Conservation (phyloP, 2,888 invertebrate species). For the Chaetogeoica ovagalla region DNA sequence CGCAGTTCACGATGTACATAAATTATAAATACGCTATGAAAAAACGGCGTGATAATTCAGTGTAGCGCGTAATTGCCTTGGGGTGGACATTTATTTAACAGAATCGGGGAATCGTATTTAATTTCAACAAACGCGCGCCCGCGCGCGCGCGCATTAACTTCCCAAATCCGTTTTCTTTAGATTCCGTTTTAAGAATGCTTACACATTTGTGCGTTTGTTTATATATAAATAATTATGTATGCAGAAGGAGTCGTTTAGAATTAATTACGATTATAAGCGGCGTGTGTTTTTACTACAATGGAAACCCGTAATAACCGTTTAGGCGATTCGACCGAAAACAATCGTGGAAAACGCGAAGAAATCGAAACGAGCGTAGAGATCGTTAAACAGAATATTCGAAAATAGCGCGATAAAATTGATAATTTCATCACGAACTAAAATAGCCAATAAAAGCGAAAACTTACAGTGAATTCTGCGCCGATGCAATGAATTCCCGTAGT, state of each 20-base stretch:
- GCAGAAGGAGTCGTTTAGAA: not conserved
- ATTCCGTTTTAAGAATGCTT: not conserved
- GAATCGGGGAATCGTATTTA: not conserved
- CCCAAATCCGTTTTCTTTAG: conserved; percentile 7
- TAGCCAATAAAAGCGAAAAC: conserved; percentile 5
- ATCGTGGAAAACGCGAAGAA: conserved; percentile 1
- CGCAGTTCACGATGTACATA: too few relatives aligned
- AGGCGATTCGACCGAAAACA: conserved; percentile 19
- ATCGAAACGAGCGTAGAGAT: not conserved
- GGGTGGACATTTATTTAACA: not conserved
- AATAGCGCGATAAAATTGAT: conserved; percentile 1
- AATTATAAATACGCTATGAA: too few relatives aligned
- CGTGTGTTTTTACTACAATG: not conserved
- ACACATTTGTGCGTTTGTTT: not conserved
- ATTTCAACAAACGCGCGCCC: not conserved
- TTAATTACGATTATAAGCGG: conserved; percentile 26
- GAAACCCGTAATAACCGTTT: not conserved
- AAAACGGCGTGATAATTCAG: conserved; percentile 7
- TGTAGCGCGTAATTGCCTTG: not conserved
- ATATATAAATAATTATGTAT: not conserved
- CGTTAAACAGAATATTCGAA: conserved; percentile 13
- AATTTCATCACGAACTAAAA: conserved; percentile 30
- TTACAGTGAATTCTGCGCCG: not conserved
- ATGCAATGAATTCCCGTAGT: not conserved
- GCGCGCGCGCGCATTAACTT: conserved; percentile 18